Percentiles rank a stretch among this genome's conserved stretches.
These are phyloP conservation scores for Cladopsammia gracilis DNA, from an alignment of 64 coral and sea anemone species.

Conservation along the genomic window DNA sequence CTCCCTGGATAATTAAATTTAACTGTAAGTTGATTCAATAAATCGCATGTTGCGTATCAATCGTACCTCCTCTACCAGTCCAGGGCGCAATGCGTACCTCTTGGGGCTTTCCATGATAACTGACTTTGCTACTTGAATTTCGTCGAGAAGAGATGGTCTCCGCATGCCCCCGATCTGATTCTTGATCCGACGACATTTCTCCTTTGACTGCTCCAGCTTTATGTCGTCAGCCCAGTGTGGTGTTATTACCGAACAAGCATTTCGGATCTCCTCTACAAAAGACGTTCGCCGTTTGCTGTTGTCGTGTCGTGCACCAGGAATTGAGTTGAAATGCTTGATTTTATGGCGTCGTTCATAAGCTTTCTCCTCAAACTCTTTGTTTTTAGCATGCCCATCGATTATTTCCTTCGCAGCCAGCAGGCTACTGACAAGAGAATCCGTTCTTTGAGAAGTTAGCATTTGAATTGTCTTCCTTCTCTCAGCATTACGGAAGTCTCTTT, in stretches of 20 bases:
- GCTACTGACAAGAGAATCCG: background rate
- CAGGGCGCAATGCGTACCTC: background rate
- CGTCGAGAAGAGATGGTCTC: background rate
- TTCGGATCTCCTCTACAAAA: background rate
- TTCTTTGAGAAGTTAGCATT: background rate
- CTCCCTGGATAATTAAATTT: too few species aligned
- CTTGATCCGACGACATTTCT: conserved; percentile 1
- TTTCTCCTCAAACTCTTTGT: background rate
- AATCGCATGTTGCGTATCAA: too few species aligned
- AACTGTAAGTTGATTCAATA: too few species aligned
- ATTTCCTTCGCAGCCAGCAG: background rate
- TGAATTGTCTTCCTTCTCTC: conserved; percentile 41
- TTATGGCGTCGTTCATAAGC: background rate
- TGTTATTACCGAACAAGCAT: background rate
- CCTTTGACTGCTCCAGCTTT: background rate
- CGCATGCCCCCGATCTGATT: background rate
- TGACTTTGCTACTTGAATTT: conserved; percentile 7
- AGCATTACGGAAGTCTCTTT: background rate
- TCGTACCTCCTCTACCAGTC: background rate
- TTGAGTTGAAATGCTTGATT: background rate
- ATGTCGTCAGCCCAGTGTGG: background rate
- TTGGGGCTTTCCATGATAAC: background rate
- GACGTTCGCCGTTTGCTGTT: background rate
- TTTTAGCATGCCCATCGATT: background rate
- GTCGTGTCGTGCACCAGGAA: background rate